A percentile compares a stretch with the other conserved stretches of the same genome.
These are phyloP conservation scores for Ochotona curzoniae DNA, from an alignment of 2,113 vertebrate species.

Conservation along the genomic window DNA sequence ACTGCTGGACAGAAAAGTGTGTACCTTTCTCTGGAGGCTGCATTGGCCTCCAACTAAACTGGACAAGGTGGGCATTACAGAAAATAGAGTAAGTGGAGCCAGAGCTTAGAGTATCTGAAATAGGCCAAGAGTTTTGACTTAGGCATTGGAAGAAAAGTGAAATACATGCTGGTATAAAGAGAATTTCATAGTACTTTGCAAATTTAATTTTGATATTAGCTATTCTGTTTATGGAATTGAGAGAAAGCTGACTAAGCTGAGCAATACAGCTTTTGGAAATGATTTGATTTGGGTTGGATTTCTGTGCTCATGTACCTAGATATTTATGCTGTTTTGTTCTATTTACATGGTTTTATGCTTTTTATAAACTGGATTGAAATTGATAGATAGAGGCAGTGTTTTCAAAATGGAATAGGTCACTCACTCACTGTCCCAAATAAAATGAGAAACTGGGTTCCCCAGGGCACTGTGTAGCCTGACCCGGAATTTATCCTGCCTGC, in stretches of 20 bases:
- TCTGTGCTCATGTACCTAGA: not conserved
- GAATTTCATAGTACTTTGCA: not conserved
- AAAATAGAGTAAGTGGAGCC: rapidly evolving
- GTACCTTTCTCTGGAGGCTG: no score
- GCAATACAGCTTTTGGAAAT: conserved; percentile 5
- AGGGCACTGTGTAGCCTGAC: not conserved
- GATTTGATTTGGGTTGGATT: conserved; percentile 8
- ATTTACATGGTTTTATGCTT: not conserved
- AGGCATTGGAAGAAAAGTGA: not conserved
- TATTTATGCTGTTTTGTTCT: not conserved
- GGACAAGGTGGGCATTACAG: no score
- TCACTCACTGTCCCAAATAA: not conserved
- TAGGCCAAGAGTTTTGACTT: not conserved
- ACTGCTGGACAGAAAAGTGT: not conserved
- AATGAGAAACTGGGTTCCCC: not conserved
- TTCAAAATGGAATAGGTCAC: not conserved
- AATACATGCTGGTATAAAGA: conserved; percentile 1
- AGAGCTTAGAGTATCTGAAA: not conserved
- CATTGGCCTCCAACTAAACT: no score
- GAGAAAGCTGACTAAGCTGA: conserved; percentile 11
- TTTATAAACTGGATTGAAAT: conserved; percentile 22
- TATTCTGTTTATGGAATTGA: not conserved
- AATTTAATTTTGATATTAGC: conserved; percentile 35
- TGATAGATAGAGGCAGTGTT: not conserved
- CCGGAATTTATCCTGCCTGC: not conserved